phyloP scores from a whole-genome alignment of 1,140 invertebrate species.

The Periplaneta americana region DNA sequence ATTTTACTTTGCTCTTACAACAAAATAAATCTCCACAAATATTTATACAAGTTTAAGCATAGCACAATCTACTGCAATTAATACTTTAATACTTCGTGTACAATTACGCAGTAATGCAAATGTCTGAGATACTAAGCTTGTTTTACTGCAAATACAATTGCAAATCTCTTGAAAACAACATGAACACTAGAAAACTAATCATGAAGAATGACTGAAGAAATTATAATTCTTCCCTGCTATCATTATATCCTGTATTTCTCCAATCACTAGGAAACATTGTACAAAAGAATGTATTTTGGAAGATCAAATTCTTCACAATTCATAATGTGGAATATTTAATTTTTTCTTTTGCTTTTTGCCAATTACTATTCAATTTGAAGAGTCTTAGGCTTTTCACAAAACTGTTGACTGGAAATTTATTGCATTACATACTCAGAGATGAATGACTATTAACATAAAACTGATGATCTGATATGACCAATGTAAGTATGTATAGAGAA shows the following conservation, averaged over 20 bases:
- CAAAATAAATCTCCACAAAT: neutral
- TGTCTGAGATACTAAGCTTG: neutral
- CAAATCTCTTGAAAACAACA: neutral
- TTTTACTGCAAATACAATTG: neutral
- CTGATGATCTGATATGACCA: slow-evolving; percentile 80
- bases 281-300: neutral
- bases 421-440: slow-evolving; percentile 42
- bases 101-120: too few relatives aligned
- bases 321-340: neutral
- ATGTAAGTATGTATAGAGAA: slow-evolving; percentile 78
- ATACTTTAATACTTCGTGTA: neutral
- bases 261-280: neutral
- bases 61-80: neutral
- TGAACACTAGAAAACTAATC: neutral
- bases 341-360: neutral
- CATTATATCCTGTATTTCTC: neutral
- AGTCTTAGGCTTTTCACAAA: neutral
- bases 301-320: neutral
- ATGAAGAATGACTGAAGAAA: neutral
- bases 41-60: neutral
- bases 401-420: neutral
- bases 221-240: neutral
- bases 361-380: neutral
- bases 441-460: slow-evolving; percentile 84
- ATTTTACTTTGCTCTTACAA: neutral